Conservation (phyloP, 2,888 invertebrate genomes). For the Pachliopta kotzebuea region DNA sequence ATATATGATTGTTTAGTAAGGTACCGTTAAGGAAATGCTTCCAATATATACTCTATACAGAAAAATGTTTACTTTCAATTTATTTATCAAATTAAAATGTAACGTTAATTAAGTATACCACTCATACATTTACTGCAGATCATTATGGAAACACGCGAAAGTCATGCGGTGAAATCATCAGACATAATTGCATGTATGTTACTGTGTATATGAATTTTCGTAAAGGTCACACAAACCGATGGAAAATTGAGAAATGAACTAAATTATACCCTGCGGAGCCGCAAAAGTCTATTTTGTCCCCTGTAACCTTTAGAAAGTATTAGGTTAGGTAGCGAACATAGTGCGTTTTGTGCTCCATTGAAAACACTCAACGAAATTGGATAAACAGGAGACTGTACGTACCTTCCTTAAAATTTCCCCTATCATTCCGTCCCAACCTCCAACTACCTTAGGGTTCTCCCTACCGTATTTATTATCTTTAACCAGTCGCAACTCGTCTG, state of each 20-base stretch:
- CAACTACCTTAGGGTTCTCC: constrained; percentile 87
- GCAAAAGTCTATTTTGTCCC: constrained; percentile 18
- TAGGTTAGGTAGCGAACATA: constrained; percentile 20
- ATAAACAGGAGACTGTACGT: constrained; percentile 49
- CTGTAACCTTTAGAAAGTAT: constrained; percentile 22
- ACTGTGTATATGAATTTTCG: too few species aligned
- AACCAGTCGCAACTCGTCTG: constrained; percentile 92
- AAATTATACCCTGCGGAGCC: constrained; percentile 1
- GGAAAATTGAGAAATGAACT: background rate
- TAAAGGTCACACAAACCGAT: too few species aligned
- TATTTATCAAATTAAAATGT: too few species aligned
- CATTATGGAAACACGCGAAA: too few species aligned
- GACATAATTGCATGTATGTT: too few species aligned
- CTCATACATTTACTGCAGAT: too few species aligned
- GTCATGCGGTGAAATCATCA: too few species aligned
- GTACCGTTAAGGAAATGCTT: too few species aligned
- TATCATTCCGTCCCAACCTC: constrained; percentile 96
- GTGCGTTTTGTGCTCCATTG: constrained; percentile 23
- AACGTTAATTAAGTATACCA: too few species aligned
- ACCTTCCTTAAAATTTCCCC: constrained; percentile 93
- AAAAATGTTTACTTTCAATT: too few species aligned
- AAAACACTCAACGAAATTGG: constrained; percentile 30
- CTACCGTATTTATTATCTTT: constrained; percentile 93
- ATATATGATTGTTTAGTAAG: too few species aligned
- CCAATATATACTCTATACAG: too few species aligned